These are phyloP conservation scores for Takifugu rubripes DNA, from an alignment of 2,797 vertebrate species.

Conservation along the genomic window DNA sequence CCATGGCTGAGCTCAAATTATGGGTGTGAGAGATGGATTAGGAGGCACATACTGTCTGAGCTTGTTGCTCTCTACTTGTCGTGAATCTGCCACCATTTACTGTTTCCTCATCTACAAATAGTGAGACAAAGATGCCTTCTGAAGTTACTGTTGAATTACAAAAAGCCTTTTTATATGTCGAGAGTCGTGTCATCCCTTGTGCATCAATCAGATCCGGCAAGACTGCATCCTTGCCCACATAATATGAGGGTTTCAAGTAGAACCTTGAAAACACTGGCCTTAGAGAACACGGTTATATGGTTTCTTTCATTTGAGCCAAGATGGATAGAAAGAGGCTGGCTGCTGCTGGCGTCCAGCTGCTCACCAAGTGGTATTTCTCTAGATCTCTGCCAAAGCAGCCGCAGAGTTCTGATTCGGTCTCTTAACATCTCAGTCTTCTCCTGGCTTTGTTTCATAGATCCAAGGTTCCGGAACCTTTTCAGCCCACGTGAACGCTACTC, in stretches of 20 bases:
- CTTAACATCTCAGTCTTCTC: slow-evolving; percentile 18
- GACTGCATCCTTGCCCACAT: slow-evolving; percentile 43
- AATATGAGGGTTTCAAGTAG: slow-evolving; percentile 46
- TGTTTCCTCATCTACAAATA: slow-evolving; percentile 16
- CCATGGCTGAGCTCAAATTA: slow-evolving; percentile 49
- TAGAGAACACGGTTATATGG: slow-evolving; percentile 36
- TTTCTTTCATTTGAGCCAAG: slow-evolving; percentile 46
- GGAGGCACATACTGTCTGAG: slow-evolving; percentile 34
- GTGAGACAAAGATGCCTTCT: slow-evolving; percentile 14
- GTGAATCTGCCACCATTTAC: slow-evolving; percentile 1
- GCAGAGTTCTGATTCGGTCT: slow-evolving; percentile 12
- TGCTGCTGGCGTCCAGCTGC: slow-evolving; percentile 24
- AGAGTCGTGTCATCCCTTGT: slow-evolving; percentile 30
- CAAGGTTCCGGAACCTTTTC: not conserved
- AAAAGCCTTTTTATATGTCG: slow-evolving; percentile 3
- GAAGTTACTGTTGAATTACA: slow-evolving; percentile 15
- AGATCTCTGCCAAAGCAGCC: slow-evolving; percentile 33
- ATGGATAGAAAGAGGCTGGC: slow-evolving; percentile 28
- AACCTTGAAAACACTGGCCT: slow-evolving; percentile 38
- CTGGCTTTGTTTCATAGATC: slow-evolving; percentile 12
- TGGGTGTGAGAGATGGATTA: slow-evolving; percentile 49
- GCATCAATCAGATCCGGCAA: slow-evolving; percentile 40
- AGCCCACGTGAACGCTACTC: too few relatives aligned
- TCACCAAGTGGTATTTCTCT: slow-evolving; percentile 38
- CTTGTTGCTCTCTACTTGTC: slow-evolving; percentile 28